These are phyloP conservation scores for Alloscopus bannaensis DNA, from an alignment of 2,888 invertebrate genomes.

Conservation along the genomic window DNA sequence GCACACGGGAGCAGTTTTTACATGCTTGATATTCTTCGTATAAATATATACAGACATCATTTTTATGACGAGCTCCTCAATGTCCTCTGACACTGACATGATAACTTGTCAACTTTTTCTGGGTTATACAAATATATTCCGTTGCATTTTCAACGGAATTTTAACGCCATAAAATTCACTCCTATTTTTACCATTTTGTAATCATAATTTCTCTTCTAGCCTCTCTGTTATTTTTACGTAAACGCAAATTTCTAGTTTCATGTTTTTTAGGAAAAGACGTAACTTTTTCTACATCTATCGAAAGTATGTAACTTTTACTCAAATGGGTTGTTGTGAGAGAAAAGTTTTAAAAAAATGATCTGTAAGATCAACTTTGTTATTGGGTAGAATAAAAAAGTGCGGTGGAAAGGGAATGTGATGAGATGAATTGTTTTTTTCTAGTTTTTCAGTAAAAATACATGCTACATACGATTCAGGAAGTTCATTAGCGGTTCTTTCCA, in stretches of 20 bases:
- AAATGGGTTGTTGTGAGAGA: neutral
- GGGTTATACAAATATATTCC: neutral
- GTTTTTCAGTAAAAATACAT: conserved; percentile 56
- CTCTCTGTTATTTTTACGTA: no score
- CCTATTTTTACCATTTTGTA: no score
- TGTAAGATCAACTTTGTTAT: neutral
- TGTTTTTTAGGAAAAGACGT: no score
- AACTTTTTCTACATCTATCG: no score
- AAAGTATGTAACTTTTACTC: neutral
- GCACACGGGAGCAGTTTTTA: neutral
- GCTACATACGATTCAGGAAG: conserved; percentile 69
- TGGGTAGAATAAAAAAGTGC: conserved; percentile 24
- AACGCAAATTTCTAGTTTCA: no score
- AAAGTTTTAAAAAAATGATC: neutral
- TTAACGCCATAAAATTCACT: neutral
- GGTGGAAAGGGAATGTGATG: conserved; percentile 44
- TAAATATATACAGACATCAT: neutral
- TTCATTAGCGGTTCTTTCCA: conserved; percentile 71
- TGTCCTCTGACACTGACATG: neutral
- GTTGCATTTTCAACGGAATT: neutral
- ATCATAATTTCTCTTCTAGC: no score
- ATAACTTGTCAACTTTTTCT: neutral
- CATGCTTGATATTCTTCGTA: neutral
- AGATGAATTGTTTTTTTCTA: neutral
- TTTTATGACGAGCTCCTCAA: neutral